Conservation (phyloP, 2,113 vertebrate genomes). For the Mesitornis unicolor region DNA sequence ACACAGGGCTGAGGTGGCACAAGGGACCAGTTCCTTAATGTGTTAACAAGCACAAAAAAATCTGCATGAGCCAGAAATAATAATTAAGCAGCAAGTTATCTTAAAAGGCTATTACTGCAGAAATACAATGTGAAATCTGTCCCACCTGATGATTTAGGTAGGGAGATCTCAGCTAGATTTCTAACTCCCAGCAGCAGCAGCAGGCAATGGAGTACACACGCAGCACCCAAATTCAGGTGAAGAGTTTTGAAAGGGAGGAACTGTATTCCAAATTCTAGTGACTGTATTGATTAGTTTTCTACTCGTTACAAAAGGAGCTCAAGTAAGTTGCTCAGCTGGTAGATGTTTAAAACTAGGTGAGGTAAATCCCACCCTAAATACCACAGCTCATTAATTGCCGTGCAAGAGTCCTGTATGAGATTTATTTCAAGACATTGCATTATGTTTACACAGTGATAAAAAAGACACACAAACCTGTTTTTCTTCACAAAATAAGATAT, state of each 20-base stretch:
- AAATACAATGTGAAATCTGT: neutral
- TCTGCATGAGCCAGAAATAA: neutral
- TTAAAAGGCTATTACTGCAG: neutral
- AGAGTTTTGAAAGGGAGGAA: neutral
- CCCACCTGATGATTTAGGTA: neutral
- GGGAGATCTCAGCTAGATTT: neutral
- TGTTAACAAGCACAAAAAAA: neutral
- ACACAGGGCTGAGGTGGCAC: neutral
- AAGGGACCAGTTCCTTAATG: neutral
- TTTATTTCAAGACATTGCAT: slow-evolving; percentile 13
- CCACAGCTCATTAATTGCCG: neutral
- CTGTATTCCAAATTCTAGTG: neutral
- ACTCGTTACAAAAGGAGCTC: neutral
- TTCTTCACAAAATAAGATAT: neutral
- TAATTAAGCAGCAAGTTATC: neutral
- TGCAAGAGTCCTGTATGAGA: neutral
- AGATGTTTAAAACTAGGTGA: neutral
- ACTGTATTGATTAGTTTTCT: neutral
- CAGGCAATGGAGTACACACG: neutral
- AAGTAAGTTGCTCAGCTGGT: neutral
- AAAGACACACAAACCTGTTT: neutral
- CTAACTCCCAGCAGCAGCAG: neutral
- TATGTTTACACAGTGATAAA: neutral
- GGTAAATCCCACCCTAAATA: slow-evolving; percentile 37
- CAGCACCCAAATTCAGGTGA: neutral